These are phyloP conservation scores for Oncorhynchus mykiss DNA, from an alignment of 2,113 vertebrate genomes.

Conservation along the genomic window DNA sequence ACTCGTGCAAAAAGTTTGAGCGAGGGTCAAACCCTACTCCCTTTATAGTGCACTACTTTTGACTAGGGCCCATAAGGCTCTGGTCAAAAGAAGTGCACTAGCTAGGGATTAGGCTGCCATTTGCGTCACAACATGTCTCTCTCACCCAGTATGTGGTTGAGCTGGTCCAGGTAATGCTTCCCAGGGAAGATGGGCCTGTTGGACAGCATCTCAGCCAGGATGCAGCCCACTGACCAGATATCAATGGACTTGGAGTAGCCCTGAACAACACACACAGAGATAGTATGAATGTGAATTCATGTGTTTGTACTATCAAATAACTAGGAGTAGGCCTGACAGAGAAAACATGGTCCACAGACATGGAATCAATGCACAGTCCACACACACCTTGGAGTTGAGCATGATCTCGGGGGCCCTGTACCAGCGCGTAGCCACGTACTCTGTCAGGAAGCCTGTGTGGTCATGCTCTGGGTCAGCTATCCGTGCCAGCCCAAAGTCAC, in stretches of 20 bases:
- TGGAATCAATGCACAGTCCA: not conserved
- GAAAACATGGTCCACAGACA: too few species aligned
- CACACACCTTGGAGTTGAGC: slow-evolving; percentile 87
- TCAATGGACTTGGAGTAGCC: slow-evolving; percentile 91
- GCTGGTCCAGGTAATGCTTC: slow-evolving; percentile 91
- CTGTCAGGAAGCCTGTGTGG: slow-evolving; percentile 88
- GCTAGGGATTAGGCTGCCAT: too few species aligned
- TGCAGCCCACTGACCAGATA: slow-evolving; percentile 91
- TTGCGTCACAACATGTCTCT: not conserved
- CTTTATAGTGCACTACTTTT: not conserved
- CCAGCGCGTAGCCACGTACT: slow-evolving; percentile 91
- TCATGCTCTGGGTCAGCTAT: slow-evolving; percentile 89
- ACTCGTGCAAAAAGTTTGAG: too few species aligned
- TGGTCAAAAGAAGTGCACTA: too few species aligned
- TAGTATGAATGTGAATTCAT: not conserved
- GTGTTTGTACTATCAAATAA: too few species aligned
- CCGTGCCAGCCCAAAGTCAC: slow-evolving; percentile 87
- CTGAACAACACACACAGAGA: slow-evolving; percentile 48
- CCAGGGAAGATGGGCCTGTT: slow-evolving; percentile 89
- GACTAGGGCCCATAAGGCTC: not conserved
- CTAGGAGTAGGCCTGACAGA: too few species aligned
- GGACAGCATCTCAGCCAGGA: slow-evolving; percentile 89
- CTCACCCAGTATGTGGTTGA: slow-evolving; percentile 88
- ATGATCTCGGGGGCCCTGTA: slow-evolving; percentile 92
- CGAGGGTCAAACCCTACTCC: too few species aligned